These are phyloP conservation scores for Rhynchopsitta pachyrhyncha DNA, from an alignment of 2,113 vertebrate species.

Conservation along the genomic window DNA sequence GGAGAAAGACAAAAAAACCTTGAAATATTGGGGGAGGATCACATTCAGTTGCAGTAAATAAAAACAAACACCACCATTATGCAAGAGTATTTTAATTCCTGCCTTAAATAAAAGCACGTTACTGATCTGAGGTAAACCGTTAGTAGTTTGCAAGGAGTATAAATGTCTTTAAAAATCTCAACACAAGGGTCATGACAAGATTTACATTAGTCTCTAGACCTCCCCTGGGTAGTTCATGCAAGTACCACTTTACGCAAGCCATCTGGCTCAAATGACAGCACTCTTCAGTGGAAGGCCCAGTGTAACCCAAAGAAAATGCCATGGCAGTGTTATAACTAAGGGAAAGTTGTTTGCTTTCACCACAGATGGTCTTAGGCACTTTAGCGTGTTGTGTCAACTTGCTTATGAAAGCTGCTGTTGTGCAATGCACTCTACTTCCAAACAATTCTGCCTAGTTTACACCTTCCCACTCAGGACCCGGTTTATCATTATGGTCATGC, in stretches of 20 bases:
- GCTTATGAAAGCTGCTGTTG: constrained; percentile 21
- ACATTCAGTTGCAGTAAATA: neutral
- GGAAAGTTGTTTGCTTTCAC: neutral
- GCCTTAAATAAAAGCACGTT: constrained; percentile 58
- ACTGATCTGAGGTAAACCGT: constrained; percentile 71
- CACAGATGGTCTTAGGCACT: constrained; percentile 34
- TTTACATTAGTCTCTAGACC: constrained; percentile 38
- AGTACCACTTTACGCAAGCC: constrained; percentile 25
- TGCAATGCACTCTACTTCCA: neutral
- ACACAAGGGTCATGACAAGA: neutral
- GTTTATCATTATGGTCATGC: neutral
- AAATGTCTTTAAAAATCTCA: constrained; percentile 41
- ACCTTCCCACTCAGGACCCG: neutral
- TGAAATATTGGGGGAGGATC: neutral
- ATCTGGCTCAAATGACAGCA: neutral
- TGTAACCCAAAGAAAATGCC: constrained; percentile 21
- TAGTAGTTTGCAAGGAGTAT: constrained; percentile 64
- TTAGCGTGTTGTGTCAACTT: neutral
- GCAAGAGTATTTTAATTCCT: constrained; percentile 75
- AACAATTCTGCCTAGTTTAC: neutral
- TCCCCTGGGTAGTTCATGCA: constrained; percentile 50
- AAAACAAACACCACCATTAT: neutral
- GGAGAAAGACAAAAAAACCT: neutral
- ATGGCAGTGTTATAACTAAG: neutral
- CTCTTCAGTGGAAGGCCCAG: constrained; percentile 25